Evolutionary conservation across 37 sponge, comb jelly and placozoan genomes (phyloP).

Genomic region (Aphrocallistes beatrix): DNA sequence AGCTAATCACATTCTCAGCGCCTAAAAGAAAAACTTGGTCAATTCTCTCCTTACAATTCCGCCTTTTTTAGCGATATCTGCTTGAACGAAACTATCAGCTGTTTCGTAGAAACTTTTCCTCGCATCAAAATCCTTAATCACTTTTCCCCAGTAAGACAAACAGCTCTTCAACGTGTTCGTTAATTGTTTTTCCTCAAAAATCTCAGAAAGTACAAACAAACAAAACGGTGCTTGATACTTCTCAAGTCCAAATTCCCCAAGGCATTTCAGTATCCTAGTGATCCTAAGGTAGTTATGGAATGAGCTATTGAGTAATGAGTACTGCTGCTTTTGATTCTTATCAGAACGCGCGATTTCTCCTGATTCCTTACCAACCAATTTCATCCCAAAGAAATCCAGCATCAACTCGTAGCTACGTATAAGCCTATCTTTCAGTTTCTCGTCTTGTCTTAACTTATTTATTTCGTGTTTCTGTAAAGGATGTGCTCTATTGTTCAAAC

Average conservation of each 20-base stretch:
- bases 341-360: slow-evolving; percentile 7
- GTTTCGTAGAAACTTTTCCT: slow-evolving; percentile 13
- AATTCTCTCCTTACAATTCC: not conserved
- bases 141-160: slow-evolving; percentile 54
- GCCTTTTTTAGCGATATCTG: not conserved
- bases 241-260: slow-evolving; percentile 47
- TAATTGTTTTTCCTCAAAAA: slow-evolving; percentile 28
- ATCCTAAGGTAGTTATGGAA: slow-evolving; percentile 59
- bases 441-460: slow-evolving; percentile 24
- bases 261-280: slow-evolving; percentile 64
- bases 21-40: not conserved
- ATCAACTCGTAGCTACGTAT: slow-evolving; percentile 51
- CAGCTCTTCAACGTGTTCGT: slow-evolving; percentile 38
- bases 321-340: slow-evolving; percentile 32
- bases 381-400: slow-evolving; percentile 69
- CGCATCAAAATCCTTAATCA: slow-evolving; percentile 35
- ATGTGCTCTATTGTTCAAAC: slow-evolving; percentile 44
- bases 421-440: slow-evolving; percentile 27
- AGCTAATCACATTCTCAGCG: too few relatives aligned
- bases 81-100: not conserved
- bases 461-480: slow-evolving; percentile 47
- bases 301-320: slow-evolving; percentile 35
- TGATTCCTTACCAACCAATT: slow-evolving; percentile 15
- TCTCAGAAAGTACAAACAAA: slow-evolving; percentile 41
- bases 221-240: slow-evolving; percentile 49